Conservation (phyloP, 2,888 invertebrate genomes). For the Aproaerema taeniolella region DNA sequence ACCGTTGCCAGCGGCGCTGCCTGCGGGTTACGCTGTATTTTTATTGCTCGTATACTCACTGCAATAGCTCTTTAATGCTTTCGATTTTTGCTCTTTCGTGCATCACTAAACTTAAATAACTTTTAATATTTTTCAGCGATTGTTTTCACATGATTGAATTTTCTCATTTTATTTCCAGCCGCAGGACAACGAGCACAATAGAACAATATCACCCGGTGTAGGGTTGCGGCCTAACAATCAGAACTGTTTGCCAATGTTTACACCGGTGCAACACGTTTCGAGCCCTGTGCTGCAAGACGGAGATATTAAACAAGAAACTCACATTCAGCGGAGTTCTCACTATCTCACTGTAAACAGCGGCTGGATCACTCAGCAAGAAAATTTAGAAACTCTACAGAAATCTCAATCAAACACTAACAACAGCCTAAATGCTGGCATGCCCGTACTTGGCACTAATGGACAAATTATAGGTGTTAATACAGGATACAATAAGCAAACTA, state of each 20-base stretch:
- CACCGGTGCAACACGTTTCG: constrained; percentile 36
- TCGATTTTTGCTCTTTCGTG: neutral
- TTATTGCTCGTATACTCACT: constrained; percentile 30
- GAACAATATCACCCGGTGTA: constrained; percentile 43
- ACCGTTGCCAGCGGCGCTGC: constrained; percentile 42
- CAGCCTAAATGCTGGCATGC: constrained; percentile 47
- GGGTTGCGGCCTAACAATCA: constrained; percentile 38
- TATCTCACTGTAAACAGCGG: constrained; percentile 69
- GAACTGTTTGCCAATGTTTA: constrained; percentile 35
- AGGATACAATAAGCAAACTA: constrained; percentile 45
- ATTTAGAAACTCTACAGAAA: constrained; percentile 44
- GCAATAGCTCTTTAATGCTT: neutral
- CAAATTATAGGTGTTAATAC: constrained; percentile 79
- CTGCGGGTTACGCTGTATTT: constrained; percentile 27
- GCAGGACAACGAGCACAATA: constrained; percentile 47
- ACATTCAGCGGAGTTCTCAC: constrained; percentile 59
- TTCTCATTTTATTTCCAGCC: constrained; percentile 36
- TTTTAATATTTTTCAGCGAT: neutral
- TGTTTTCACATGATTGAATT: neutral
- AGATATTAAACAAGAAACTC: constrained; percentile 54
- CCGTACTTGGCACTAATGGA: constrained; percentile 76
- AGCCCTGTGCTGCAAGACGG: constrained; percentile 38
- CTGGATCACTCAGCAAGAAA: constrained; percentile 66
- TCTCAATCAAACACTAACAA: constrained; percentile 30
- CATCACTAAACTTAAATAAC: neutral